Evolutionary conservation across 1,140 invertebrate species (phyloP).

Genomic region (Drosophila asahinai): DNA sequence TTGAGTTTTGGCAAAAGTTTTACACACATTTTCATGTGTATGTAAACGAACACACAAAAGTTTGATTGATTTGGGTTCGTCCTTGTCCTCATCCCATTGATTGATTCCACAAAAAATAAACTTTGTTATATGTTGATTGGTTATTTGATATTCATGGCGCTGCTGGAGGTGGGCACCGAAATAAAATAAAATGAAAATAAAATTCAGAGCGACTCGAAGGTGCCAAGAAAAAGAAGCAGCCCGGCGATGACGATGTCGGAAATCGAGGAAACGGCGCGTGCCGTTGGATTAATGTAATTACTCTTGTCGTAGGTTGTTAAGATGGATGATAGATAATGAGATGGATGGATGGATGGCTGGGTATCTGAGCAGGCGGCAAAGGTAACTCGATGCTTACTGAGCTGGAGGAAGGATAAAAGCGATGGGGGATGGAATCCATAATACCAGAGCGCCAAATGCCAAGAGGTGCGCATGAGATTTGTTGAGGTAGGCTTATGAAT

Average conservation of each 20-base stretch:
- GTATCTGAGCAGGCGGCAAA: conserved; percentile 8
- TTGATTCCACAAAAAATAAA: conserved; percentile 61
- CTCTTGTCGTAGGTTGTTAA: conserved; percentile 69
- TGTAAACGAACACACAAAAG: conserved; percentile 69
- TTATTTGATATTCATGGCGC: conserved; percentile 79
- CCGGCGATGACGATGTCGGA: conserved; percentile 14
- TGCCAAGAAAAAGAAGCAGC: conserved; percentile 36
- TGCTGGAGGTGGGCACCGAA: conserved; percentile 19
- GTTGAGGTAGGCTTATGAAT: conserved; percentile 9
- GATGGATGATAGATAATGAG: conserved; percentile 41
- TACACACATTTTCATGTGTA: conserved; percentile 19
- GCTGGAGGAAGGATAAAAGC: conserved; percentile 16
- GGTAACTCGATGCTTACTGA: conserved; percentile 30
- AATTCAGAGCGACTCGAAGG: conserved; percentile 31
- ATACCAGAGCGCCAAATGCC: not conserved
- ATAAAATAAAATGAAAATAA: conserved; percentile 17
- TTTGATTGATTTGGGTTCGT: conserved; percentile 80
- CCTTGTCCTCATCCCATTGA: conserved; percentile 58
- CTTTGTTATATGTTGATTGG: conserved; percentile 71
- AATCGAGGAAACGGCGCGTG: conserved; percentile 49
- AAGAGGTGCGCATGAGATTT: not conserved
- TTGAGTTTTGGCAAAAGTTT: conserved; percentile 41
- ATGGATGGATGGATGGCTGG: conserved; percentile 26
- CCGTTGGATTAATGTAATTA: conserved; percentile 78
- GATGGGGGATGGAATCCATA: not conserved